Percentiles rank a stretch among this genome's conserved stretches.
Evolutionary conservation across 2,888 invertebrate genomes (phyloP).

Genomic region (Nematopogon swammerdamellus): DNA sequence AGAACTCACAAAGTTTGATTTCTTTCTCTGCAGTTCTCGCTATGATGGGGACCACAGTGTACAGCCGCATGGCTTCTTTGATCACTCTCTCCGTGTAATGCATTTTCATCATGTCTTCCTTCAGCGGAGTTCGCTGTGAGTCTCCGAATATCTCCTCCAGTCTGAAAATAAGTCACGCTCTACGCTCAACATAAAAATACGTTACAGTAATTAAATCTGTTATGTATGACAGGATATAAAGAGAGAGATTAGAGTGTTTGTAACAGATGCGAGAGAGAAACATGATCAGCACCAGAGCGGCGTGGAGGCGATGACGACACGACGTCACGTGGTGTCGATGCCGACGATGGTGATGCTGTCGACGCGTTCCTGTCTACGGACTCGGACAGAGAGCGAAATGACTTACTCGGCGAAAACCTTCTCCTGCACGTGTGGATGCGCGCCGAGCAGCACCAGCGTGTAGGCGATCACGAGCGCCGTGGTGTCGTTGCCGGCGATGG

Average conservation of each 20-base stretch:
- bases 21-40: conserved; percentile 42
- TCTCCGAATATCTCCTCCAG: conserved; percentile 40
- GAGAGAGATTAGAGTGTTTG: conserved; percentile 14
- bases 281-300: too few relatives aligned
- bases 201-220: too few relatives aligned
- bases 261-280: conserved; percentile 30
- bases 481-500: conserved; percentile 53
- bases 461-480: conserved; percentile 40
- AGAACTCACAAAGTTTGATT: conserved; percentile 42
- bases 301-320: conserved; percentile 33
- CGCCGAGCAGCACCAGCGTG: conserved; percentile 29
- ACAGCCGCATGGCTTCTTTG: conserved; percentile 56
- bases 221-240: too few relatives aligned
- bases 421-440: conserved; percentile 22
- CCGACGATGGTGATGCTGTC: conserved; percentile 24
- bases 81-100: conserved; percentile 54
- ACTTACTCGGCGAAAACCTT: conserved; percentile 27
- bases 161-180: conserved; percentile 18
- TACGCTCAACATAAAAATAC: too few relatives aligned
- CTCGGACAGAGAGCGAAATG: too few relatives aligned
- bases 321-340: conserved; percentile 38
- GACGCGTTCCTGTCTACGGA: conserved; percentile 31
- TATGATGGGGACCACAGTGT: conserved; percentile 51
- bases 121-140: conserved; percentile 31
- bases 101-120: conserved; percentile 49